A percentile compares a stretch with the other conserved stretches of the same genome.
Conservation (phyloP, 2,113 vertebrate genomes). For the Ursus arctos region DNA sequence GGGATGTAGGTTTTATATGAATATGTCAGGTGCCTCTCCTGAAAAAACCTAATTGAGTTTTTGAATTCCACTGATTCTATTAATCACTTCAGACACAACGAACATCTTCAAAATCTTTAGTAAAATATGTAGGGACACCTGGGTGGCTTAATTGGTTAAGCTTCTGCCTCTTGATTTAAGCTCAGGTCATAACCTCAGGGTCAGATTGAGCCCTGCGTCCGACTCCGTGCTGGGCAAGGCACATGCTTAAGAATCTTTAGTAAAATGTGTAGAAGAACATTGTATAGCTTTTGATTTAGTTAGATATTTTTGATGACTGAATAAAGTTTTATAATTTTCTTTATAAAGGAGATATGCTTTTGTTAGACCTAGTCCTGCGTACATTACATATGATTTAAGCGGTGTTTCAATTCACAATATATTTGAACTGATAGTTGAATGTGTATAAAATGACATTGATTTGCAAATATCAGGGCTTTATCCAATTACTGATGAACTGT, state of each 20-base stretch:
- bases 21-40: not conserved
- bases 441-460: not conserved
- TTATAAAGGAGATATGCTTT: not conserved
- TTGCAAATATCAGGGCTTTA: not conserved
- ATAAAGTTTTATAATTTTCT: not conserved
- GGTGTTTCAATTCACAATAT: not conserved
- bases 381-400: not conserved
- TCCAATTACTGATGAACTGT: not conserved
- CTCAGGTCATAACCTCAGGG: too few species aligned
- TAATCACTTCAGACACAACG: not conserved
- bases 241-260: not conserved
- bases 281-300: not conserved
- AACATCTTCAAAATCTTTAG: not conserved
- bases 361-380: not conserved
- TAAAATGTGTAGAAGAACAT: not conserved
- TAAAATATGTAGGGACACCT: not conserved
- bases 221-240: too few species aligned
- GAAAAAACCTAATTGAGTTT: not conserved
- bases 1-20: not conserved
- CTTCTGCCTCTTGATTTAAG: too few species aligned
- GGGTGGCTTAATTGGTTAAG: too few species aligned
- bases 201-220: too few species aligned
- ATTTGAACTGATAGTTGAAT: not conserved
- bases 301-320: not conserved
- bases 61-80: not conserved